phyloP scores from a whole-genome alignment of 2,113 vertebrate species.

The Perccottus glenii region DNA sequence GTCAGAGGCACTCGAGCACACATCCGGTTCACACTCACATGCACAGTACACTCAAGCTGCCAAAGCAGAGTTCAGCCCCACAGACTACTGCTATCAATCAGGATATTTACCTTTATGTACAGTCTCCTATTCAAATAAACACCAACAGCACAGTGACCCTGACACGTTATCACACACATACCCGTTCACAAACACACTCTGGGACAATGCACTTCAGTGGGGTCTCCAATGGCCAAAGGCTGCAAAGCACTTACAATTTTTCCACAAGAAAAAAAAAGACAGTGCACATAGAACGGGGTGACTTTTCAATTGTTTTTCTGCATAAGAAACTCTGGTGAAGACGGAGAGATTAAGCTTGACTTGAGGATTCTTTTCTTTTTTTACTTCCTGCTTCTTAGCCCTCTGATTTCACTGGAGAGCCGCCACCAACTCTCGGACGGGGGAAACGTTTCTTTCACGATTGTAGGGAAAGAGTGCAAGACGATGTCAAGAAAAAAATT shows the following conservation, averaged over 20 bases:
- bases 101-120: slow-evolving; percentile 78
- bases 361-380: slow-evolving; percentile 80
- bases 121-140: slow-evolving; percentile 83
- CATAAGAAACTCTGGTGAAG: slow-evolving; percentile 82
- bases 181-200: slow-evolving; percentile 79
- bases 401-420: slow-evolving; percentile 34
- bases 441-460: slow-evolving; percentile 51
- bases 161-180: slow-evolving; percentile 80
- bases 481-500: slow-evolving; percentile 43
- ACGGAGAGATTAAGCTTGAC: slow-evolving; percentile 87
- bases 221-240: slow-evolving; percentile 84
- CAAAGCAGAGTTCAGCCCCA: slow-evolving; percentile 86
- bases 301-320: slow-evolving; percentile 67
- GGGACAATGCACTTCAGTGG: slow-evolving; percentile 90
- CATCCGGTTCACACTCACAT: slow-evolving; percentile 27
- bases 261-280: slow-evolving; percentile 68
- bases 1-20: slow-evolving; percentile 84
- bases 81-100: slow-evolving; percentile 89
- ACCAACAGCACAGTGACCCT: slow-evolving; percentile 68
- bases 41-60: slow-evolving; percentile 85
- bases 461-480: slow-evolving; percentile 73
- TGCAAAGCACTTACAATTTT: slow-evolving; percentile 87
- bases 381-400: slow-evolving; percentile 34
- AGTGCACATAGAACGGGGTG: slow-evolving; percentile 88
- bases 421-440: slow-evolving; percentile 18